Evolutionary conservation across 2,888 invertebrate genomes (phyloP).

Genomic region (Diaprepes abbreviatus): DNA sequence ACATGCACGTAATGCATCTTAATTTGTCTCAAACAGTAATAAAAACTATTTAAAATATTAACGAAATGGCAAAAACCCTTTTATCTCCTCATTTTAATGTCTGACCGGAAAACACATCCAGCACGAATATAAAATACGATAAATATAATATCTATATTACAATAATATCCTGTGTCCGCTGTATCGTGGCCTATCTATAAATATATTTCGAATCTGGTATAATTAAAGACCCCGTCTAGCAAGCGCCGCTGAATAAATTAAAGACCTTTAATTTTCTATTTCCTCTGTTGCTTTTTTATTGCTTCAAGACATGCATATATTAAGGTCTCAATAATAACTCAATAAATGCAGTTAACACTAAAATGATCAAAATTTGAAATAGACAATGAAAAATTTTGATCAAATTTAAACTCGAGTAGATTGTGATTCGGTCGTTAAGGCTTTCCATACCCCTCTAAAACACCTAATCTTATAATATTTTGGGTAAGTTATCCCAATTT

Average conservation of each 20-base stretch:
- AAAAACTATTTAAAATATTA: too few species aligned
- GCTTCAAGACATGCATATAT: constrained; percentile 7
- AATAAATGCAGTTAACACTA: not conserved
- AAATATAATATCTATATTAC: not conserved
- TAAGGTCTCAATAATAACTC: not conserved
- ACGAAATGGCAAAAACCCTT: too few species aligned
- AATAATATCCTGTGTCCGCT: constrained; percentile 18
- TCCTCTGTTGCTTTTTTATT: constrained; percentile 19
- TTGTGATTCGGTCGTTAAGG: too few species aligned
- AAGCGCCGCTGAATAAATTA: constrained; percentile 15
- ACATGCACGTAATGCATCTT: too few species aligned
- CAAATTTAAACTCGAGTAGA: too few species aligned
- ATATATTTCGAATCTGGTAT: constrained; percentile 18
- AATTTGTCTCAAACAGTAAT: too few species aligned
- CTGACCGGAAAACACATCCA: not conserved
- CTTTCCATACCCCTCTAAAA: too few species aligned
- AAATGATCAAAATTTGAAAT: not conserved
- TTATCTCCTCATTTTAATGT: too few species aligned
- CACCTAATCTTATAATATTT: too few species aligned
- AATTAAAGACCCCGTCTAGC: constrained; percentile 26
- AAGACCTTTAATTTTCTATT: constrained; percentile 24
- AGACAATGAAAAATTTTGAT: not conserved
- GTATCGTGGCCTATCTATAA: constrained; percentile 26
- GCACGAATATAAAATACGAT: constrained; percentile 2
- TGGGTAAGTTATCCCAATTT: too few species aligned